Evolutionary conservation across 92 coral and sea anemone species (phyloP), one percentile per base, ranked within the genome.

Genomic region (Ricordea florida): DNA sequence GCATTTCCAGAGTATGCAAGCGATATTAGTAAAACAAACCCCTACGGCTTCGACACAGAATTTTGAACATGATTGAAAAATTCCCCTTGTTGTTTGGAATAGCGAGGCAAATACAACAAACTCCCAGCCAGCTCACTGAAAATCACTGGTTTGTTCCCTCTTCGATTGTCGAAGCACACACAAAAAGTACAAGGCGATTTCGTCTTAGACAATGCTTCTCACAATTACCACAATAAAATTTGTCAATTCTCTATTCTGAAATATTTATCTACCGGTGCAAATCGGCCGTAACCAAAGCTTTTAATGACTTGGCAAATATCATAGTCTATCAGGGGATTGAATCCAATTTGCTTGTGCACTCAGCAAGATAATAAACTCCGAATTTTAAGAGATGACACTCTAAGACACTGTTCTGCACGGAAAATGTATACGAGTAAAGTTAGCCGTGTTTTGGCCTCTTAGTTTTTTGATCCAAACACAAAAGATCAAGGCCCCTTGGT

Each of bases 211-310:
- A 90, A 90, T 86, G 43, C 87, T 72, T 15, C 42, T 61, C 72
- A 79, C 92, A 72, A 73, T 72, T 53, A 31, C 72, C 81, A 90
- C 92, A 86, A 86, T 87, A 80, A 66, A 68, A 69, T 79, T 76
- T 72, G 74, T 92, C 77, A 58, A 51, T 77, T 38, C 86, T 67
- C 66, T 59, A 67, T 73, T 82, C 87, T 70, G 74, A 82, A 90
- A 86, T 86, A 89, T 78, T 90, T 90, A 83, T 90, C 92, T 90
- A 53, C 45, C 87, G 92, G 80, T 82, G 89, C 85, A 78, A 86
- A 87, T 86, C 91, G 96, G 68, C 76, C 82, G 79, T 86, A 78
- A 82, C 92, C 87, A 80, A 58, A 90, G 88, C 68, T 74, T 76
- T 82, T 86, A 86, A 90, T 90, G 89, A 87, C 81, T 60, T 59